Evolutionary conservation across 2,888 invertebrate genomes (phyloP).

Genomic region (Parapristionchus giblindavisi): DNA sequence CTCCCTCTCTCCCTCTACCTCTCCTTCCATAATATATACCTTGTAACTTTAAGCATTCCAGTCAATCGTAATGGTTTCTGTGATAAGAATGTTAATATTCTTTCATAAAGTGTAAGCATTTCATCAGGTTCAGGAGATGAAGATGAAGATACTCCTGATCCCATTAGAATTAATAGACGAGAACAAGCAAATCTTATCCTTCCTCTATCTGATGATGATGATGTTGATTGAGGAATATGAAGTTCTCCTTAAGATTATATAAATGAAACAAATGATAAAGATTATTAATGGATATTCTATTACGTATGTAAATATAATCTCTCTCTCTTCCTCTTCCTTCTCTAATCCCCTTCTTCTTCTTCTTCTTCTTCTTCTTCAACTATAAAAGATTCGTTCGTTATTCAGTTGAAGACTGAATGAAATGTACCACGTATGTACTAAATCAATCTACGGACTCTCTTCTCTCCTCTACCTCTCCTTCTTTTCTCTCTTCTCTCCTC

Average conservation of each 20-base stretch:
- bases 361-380: too few species aligned
- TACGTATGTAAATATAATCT: too few species aligned
- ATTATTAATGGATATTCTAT: too few species aligned
- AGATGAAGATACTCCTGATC: constrained; percentile 39
- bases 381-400: too few species aligned
- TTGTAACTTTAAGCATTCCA: constrained; percentile 59
- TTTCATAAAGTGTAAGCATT: constrained; percentile 45
- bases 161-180: constrained; percentile 50
- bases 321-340: too few species aligned
- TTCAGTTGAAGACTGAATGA: too few species aligned
- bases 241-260: not conserved
- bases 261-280: not conserved
- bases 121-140: constrained; percentile 58
- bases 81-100: constrained; percentile 46
- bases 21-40: constrained; percentile 48
- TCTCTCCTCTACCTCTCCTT: too few species aligned
- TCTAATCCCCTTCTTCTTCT: too few species aligned
- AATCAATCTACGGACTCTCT: too few species aligned
- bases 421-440: too few species aligned
- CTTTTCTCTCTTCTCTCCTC: too few species aligned
- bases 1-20: too few species aligned
- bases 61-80: constrained; percentile 62
- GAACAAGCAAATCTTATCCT: constrained; percentile 44
- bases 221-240: not conserved
- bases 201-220: not conserved